A percentile compares a stretch with the other conserved stretches of the same genome.
Conservation (phyloP, 2,113 vertebrate species). For the Megalops atlanticus region DNA sequence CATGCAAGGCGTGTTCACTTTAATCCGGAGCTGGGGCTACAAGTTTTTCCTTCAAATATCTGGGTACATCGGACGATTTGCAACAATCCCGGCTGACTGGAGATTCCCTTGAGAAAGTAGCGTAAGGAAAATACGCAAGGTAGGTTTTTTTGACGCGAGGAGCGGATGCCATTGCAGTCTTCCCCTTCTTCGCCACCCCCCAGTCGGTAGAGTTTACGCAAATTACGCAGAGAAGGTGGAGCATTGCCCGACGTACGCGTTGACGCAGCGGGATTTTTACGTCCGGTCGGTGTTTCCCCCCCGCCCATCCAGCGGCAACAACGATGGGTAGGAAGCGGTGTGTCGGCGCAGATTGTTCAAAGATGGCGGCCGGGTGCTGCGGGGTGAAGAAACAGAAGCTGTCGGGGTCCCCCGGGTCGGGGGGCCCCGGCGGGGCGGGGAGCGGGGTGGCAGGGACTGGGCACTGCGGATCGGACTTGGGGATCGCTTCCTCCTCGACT, state of each 20-base stretch:
- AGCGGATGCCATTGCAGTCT: slow-evolving; percentile 72
- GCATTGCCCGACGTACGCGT: slow-evolving; percentile 72
- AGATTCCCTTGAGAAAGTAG: too few species aligned
- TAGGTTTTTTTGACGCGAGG: slow-evolving; percentile 57
- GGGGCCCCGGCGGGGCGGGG: slow-evolving; percentile 80
- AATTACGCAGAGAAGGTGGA: slow-evolving; percentile 68
- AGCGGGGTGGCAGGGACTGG: slow-evolving; percentile 81
- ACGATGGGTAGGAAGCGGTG: slow-evolving; percentile 98
- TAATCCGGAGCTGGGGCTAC: slow-evolving; percentile 36
- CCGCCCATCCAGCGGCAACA: slow-evolving; percentile 83
- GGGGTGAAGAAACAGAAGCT: slow-evolving; percentile 99
- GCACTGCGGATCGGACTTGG: slow-evolving; percentile 83
- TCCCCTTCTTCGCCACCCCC: slow-evolving; percentile 33
- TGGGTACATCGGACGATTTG: slow-evolving; percentile 49
- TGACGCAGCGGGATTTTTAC: slow-evolving; percentile 79
- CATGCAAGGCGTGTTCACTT: slow-evolving; percentile 52
- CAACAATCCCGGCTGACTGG: slow-evolving; percentile 48
- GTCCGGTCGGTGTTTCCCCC: slow-evolving; percentile 77
- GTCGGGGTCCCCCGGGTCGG: slow-evolving; percentile 94
- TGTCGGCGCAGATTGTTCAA: slow-evolving; percentile 94
- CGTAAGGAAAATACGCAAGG: slow-evolving; percentile 60
- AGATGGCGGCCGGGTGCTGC: slow-evolving; percentile 99
- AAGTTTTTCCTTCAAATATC: slow-evolving; percentile 44
- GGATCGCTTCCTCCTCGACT: slow-evolving; percentile 79
- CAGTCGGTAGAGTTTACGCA: too few species aligned